phyloP scores from a whole-genome alignment of 2,113 vertebrate species.

The Delphinapterus leucas region DNA sequence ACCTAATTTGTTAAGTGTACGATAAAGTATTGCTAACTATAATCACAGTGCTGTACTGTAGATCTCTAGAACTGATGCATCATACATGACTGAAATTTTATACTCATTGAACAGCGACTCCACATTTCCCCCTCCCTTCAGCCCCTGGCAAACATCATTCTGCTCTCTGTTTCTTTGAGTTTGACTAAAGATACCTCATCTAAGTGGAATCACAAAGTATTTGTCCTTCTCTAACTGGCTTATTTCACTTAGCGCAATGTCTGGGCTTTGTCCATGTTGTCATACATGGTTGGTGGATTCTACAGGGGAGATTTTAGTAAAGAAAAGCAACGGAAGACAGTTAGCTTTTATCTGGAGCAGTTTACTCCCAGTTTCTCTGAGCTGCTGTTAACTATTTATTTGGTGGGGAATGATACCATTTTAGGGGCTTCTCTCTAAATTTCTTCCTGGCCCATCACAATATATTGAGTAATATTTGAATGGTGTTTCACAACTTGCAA shows the following conservation, averaged over 20 bases:
- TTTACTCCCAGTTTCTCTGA: constrained; percentile 33
- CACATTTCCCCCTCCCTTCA: not conserved
- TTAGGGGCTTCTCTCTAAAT: constrained; percentile 19
- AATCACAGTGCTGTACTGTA: not conserved
- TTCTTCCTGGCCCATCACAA: not conserved
- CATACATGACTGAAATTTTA: not conserved
- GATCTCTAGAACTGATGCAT: not conserved
- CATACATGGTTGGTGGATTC: not conserved
- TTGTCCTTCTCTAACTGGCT: not conserved
- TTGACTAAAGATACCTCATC: not conserved
- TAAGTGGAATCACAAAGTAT: not conserved
- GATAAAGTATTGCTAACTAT: not conserved
- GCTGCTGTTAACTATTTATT: not conserved
- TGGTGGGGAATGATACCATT: not conserved
- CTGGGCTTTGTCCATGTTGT: not conserved
- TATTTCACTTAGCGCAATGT: not conserved
- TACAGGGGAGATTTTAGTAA: not conserved
- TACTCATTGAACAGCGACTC: not conserved
- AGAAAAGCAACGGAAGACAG: not conserved
- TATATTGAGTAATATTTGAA: constrained; percentile 41
- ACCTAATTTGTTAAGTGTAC: not conserved
- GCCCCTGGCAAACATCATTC: not conserved
- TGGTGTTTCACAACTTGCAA: not conserved
- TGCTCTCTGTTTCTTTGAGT: not conserved
- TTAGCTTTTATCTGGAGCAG: not conserved